Evolutionary conservation across 2,888 invertebrate species (phyloP).

Genomic region (Melinaea menophilus): DNA sequence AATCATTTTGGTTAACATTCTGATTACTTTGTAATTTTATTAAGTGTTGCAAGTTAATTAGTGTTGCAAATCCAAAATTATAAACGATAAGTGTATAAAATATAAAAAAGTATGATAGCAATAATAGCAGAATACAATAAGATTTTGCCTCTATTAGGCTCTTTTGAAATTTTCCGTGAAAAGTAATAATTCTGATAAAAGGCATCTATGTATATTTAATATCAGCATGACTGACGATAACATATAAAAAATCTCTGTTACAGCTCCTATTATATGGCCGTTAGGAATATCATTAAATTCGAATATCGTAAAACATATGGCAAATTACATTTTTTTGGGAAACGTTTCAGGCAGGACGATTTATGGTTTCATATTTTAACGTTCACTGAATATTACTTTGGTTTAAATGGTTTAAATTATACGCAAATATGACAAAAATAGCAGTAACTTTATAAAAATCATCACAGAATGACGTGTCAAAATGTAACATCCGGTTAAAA

Average conservation of each 20-base stretch:
- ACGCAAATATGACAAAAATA: neutral
- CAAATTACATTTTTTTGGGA: neutral
- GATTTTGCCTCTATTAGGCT: constrained; percentile 13
- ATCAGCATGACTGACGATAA: constrained; percentile 17
- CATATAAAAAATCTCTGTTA: constrained; percentile 14
- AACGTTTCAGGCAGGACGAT: constrained; percentile 1
- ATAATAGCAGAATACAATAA: neutral
- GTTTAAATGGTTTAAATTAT: too few species aligned
- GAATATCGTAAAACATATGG: constrained; percentile 19
- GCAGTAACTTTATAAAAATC: neutral
- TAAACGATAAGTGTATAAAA: too few species aligned
- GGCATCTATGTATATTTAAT: constrained; percentile 14
- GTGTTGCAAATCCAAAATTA: too few species aligned
- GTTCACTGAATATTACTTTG: neutral
- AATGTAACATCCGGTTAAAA: neutral
- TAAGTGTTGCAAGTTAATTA: too few species aligned
- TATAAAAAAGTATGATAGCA: too few species aligned
- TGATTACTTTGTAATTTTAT: too few species aligned
- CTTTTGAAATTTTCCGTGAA: neutral
- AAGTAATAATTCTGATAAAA: too few species aligned
- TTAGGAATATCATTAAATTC: constrained; percentile 17
- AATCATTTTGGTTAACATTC: neutral
- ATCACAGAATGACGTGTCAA: neutral
- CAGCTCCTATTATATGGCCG: constrained; percentile 18
- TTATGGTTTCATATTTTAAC: neutral